Conservation (phyloP, 2,113 vertebrate genomes). For the Nothocercus julius region DNA sequence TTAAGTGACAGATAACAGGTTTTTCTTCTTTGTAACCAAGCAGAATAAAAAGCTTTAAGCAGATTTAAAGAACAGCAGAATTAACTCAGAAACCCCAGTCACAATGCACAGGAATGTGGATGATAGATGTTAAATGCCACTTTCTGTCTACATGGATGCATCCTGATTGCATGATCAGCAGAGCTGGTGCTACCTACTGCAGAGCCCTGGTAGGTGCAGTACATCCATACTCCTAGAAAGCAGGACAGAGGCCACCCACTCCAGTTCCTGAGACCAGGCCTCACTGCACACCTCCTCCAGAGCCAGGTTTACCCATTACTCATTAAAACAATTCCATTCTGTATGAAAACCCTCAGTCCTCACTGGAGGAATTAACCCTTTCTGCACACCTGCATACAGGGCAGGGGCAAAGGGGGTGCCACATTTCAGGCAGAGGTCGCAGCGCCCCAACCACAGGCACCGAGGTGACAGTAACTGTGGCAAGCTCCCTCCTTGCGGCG, state of each 20-base stretch:
- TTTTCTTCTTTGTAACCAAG: background rate
- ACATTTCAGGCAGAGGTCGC: background rate
- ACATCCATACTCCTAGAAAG: background rate
- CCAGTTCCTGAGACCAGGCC: background rate
- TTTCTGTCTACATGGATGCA: background rate
- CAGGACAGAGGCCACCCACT: background rate
- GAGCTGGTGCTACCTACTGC: background rate
- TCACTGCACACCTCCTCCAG: background rate
- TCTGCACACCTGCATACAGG: background rate
- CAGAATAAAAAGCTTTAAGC: background rate
- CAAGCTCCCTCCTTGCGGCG: too few relatives aligned
- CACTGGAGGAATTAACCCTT: background rate
- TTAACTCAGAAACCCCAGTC: background rate
- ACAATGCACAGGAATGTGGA: background rate
- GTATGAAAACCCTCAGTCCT: accelerated
- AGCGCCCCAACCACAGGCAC: background rate
- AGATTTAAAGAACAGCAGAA: background rate
- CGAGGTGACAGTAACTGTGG: too few relatives aligned
- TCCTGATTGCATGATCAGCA: background rate
- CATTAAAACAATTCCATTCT: background rate
- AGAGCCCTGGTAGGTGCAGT: background rate
- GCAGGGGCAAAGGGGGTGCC: background rate
- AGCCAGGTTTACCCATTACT: background rate
- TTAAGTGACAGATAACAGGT: background rate
- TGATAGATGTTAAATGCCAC: background rate